phyloP scores from a whole-genome alignment of 2,797 vertebrate species.

The Avahi laniger region DNA sequence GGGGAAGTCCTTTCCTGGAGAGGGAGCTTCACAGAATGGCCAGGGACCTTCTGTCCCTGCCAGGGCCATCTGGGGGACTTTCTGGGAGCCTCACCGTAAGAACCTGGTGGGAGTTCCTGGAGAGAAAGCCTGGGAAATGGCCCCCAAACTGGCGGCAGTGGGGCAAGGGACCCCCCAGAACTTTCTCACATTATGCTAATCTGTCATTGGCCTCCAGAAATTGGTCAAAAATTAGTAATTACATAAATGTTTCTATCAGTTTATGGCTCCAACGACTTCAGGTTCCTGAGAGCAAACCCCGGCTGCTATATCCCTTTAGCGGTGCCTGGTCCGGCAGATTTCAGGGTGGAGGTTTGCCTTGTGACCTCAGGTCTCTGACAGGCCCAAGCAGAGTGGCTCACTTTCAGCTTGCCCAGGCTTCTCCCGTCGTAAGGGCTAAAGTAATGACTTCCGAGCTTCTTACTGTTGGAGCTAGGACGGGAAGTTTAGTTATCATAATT shows the following conservation, averaged over 20 bases:
- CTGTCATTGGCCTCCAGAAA: not conserved
- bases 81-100: not conserved
- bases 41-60: not conserved
- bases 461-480: not conserved
- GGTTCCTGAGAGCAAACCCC: not conserved
- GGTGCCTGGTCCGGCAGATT: not conserved
- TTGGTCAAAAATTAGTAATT: too few species aligned
- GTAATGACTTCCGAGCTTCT: not conserved
- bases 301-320: accelerated
- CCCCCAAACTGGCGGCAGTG: too few species aligned
- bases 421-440: not conserved
- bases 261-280: not conserved
- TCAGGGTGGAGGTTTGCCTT: not conserved
- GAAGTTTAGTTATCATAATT: not conserved
- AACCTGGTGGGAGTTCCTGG: not conserved
- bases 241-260: not conserved
- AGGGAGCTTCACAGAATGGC: not conserved
- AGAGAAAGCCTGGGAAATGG: not conserved
- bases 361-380: not conserved
- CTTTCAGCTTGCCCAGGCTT: not conserved
- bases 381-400: not conserved
- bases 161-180: not conserved
- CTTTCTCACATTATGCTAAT: not conserved
- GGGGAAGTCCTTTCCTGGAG: not conserved
- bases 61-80: not conserved